Evolutionary conservation across 1,140 invertebrate species (phyloP).

Genomic region (Andrena cerasifolii): DNA sequence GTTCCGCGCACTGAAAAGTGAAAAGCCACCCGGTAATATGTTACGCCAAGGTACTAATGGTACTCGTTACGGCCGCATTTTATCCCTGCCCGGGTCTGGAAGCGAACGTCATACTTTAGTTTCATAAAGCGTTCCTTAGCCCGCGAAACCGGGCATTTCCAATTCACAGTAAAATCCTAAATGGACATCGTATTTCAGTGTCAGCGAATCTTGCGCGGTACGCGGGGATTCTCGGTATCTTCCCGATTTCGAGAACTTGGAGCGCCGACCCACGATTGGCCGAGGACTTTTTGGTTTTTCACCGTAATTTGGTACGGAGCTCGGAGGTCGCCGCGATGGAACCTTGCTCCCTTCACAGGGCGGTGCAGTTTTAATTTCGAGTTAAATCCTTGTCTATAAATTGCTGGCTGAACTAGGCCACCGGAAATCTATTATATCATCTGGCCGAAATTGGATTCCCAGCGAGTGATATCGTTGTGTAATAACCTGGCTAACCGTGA

Average conservation of each 20-base stretch:
- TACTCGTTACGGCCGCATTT: too few relatives aligned
- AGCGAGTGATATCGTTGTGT: not conserved
- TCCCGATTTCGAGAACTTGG: not conserved
- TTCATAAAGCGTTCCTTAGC: too few relatives aligned
- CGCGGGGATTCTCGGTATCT: not conserved
- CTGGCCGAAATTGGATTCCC: slow-evolving; percentile 23
- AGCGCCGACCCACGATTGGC: not conserved
- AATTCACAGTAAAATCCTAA: not conserved
- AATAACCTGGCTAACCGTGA: not conserved
- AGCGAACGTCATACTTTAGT: too few relatives aligned
- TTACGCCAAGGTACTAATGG: too few relatives aligned
- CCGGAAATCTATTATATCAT: not conserved
- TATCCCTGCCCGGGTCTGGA: too few relatives aligned
- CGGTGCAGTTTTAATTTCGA: slow-evolving; percentile 13
- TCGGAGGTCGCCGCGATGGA: not conserved
- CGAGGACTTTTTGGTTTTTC: not conserved
- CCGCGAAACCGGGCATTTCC: not conserved
- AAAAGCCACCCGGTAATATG: too few relatives aligned
- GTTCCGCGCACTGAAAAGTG: too few relatives aligned
- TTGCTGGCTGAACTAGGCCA: not conserved
- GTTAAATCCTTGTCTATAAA: slow-evolving; percentile 7
- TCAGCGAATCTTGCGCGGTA: not conserved
- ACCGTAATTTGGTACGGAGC: not conserved
- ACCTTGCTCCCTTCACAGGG: not conserved
- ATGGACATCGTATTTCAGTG: not conserved